These are phyloP conservation scores for Hestina assimilis DNA, from an alignment of 1,140 invertebrate species.

Conservation along the genomic window DNA sequence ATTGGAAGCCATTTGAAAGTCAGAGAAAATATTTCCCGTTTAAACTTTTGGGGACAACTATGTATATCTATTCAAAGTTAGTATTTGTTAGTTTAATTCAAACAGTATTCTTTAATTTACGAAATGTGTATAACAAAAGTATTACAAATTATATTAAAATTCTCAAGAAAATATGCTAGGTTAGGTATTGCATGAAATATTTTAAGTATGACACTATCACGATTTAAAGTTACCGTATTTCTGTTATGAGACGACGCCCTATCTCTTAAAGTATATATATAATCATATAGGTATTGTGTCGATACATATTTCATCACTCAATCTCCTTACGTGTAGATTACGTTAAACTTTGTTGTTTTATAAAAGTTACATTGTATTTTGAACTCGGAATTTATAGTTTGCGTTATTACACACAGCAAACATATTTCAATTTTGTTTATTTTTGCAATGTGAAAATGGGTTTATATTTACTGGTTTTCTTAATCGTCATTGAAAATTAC, in stretches of 20 bases:
- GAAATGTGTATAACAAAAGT: too few species aligned
- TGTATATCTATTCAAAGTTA: too few species aligned
- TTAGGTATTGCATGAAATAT: neutral
- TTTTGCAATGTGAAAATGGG: too few species aligned
- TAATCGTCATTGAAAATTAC: too few species aligned
- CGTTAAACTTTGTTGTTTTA: conserved; percentile 21
- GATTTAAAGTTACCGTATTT: neutral
- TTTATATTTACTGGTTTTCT: too few species aligned
- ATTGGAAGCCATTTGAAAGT: too few species aligned
- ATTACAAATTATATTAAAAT: too few species aligned
- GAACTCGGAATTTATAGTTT: neutral
- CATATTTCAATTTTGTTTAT: neutral
- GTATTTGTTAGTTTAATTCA: too few species aligned
- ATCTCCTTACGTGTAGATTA: conserved; percentile 39
- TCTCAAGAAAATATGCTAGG: too few species aligned
- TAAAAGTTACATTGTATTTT: neutral
- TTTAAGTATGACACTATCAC: neutral
- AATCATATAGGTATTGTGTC: conserved; percentile 50
- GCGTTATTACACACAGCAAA: neutral
- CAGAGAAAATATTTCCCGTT: too few species aligned
- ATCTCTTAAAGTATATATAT: conserved; percentile 11
- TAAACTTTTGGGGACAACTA: too few species aligned
- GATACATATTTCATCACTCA: conserved; percentile 61
- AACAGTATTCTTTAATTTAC: too few species aligned
- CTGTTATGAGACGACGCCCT: neutral